Evolutionary conservation across 1,140 invertebrate genomes (phyloP).

Genomic region (Brachionus calyciflorus): DNA sequence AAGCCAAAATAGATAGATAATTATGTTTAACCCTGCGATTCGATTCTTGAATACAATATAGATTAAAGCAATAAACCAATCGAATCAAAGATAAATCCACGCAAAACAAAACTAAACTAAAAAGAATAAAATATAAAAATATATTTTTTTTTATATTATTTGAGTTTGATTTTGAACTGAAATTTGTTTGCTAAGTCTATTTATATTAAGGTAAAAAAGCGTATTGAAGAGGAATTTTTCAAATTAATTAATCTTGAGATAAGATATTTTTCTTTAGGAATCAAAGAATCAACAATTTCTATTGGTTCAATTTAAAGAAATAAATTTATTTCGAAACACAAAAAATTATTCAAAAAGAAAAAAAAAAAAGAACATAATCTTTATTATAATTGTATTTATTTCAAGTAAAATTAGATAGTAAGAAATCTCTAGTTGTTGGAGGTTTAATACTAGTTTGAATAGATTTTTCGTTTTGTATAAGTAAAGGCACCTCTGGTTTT

Average conservation of each 20-base stretch:
- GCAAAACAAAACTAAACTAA: not conserved
- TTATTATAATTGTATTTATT: no score
- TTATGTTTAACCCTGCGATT: not conserved
- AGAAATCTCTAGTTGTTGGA: conserved; percentile 3
- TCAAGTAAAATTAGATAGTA: not conserved
- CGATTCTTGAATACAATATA: no score
- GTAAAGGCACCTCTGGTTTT: not conserved
- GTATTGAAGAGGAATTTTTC: not conserved
- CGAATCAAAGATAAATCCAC: conserved; percentile 1
- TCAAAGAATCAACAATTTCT: no score
- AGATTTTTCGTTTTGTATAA: conserved; percentile 4
- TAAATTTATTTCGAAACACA: not conserved
- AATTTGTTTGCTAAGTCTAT: not conserved
- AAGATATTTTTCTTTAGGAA: no score
- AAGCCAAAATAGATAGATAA: not conserved
- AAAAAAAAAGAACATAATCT: not conserved
- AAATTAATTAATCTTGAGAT: no score
- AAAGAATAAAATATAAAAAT: no score
- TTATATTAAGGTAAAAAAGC: not conserved
- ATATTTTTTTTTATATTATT: no score
- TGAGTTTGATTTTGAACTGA: no score
- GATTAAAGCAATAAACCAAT: not conserved
- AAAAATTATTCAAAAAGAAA: not conserved
- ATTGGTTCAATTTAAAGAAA: not conserved
- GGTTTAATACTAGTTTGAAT: not conserved